Evolutionary conservation across 1,140 invertebrate species (phyloP).

Genomic region (Caenorhabditis elegans): DNA sequence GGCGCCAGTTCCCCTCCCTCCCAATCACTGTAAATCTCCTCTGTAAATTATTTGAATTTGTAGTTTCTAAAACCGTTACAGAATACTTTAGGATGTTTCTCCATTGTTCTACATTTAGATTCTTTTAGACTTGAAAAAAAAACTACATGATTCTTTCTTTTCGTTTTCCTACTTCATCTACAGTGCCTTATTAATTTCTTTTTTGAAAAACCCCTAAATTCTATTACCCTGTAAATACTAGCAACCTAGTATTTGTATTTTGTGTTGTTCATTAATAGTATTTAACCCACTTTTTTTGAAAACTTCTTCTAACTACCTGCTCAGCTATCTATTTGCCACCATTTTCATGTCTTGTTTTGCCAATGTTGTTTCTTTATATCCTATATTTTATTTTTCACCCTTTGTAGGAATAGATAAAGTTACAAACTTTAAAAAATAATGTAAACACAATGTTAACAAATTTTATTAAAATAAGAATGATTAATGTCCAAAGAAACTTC

Average conservation of each 20-base stretch:
- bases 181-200: background rate
- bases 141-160: background rate
- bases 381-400: too few relatives aligned
- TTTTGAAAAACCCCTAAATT: too few relatives aligned
- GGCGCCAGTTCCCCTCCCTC: background rate
- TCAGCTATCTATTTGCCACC: background rate
- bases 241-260: background rate
- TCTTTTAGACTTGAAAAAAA: background rate
- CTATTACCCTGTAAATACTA: conserved; percentile 15
- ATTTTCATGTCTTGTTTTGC: background rate
- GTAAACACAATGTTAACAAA: conserved; percentile 58
- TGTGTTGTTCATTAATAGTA: background rate
- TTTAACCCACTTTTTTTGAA: background rate
- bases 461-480: conserved; percentile 43
- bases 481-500: conserved; percentile 33
- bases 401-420: too few relatives aligned
- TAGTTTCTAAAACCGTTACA: too few relatives aligned
- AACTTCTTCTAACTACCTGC: background rate
- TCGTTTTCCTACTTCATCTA: background rate
- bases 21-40: background rate
- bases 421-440: conserved; percentile 46
- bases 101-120: too few relatives aligned
- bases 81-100: too few relatives aligned
- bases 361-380: too few relatives aligned
- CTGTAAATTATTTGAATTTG: background rate